phyloP scores from a whole-genome alignment of 2,113 vertebrate species.

The Lynx canadensis region DNA sequence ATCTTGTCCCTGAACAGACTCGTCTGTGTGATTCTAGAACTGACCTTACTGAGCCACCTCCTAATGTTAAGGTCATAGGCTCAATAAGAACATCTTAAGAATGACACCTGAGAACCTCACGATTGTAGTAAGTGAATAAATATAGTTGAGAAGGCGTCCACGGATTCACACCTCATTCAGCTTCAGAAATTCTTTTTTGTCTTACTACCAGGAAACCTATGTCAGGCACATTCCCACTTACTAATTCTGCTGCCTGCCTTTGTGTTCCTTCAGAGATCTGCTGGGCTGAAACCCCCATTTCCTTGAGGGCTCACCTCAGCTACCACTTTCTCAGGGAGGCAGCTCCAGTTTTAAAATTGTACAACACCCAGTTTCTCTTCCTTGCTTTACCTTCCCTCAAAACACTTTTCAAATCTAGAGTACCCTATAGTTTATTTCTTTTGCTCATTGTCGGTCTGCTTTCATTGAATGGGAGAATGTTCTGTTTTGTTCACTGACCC shows the following conservation, averaged over 20 bases:
- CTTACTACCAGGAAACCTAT: not conserved
- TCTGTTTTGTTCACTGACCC: not conserved
- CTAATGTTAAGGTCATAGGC: not conserved
- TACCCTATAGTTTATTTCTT: not conserved
- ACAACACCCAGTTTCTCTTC: not conserved
- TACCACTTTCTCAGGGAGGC: not conserved
- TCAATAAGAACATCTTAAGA: not conserved
- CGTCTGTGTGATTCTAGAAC: not conserved
- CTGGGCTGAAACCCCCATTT: not conserved
- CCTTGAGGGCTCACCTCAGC: not conserved
- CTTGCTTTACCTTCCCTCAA: not conserved
- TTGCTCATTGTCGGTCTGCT: not conserved
- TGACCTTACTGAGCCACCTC: accelerated
- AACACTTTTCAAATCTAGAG: not conserved
- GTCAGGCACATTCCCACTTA: not conserved
- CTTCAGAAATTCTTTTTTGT: not conserved
- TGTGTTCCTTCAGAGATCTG: not conserved
- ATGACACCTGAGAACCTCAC: not conserved
- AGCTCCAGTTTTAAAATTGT: not conserved
- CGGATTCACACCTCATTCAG: not conserved
- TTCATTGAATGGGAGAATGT: not conserved
- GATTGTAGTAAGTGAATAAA: not conserved
- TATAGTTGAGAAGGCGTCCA: not conserved
- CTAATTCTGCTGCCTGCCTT: not conserved
- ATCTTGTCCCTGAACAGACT: not conserved